Evolutionary conservation across 1,140 invertebrate species (phyloP).

Genomic region (Brachionus angularis): DNA sequence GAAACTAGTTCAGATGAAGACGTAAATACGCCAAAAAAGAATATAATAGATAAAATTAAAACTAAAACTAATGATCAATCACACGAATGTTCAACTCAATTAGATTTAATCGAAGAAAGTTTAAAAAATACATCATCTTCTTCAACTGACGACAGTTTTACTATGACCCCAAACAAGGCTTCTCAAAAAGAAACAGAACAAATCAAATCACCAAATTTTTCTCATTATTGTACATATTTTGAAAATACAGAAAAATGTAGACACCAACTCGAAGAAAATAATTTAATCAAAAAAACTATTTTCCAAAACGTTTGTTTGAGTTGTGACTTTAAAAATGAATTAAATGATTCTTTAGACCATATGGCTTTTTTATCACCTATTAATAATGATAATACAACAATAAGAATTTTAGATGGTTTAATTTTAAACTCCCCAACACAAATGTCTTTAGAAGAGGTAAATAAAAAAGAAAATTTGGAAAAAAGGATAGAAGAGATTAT

Average conservation of each 20-base stretch:
- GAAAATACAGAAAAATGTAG: neutral
- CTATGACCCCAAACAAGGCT: too few relatives aligned
- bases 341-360: slow-evolving; percentile 30
- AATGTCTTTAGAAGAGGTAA: neutral
- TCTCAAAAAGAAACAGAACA: neutral
- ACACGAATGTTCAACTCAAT: too few relatives aligned
- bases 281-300: neutral
- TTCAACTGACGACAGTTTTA: slow-evolving; percentile 15
- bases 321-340: slow-evolving; percentile 17
- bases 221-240: slow-evolving; percentile 31
- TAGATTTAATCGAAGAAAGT: neutral
- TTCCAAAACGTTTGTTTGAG: slow-evolving; percentile 16
- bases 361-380: slow-evolving; percentile 40
- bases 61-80: too few relatives aligned
- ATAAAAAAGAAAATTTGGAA: neutral
- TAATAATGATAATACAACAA: neutral
- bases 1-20: neutral
- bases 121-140: neutral
- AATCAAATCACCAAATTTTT: neutral
- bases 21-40: too few relatives aligned
- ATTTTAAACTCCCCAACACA: slow-evolving; percentile 23
- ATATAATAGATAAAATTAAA: too few relatives aligned
- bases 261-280: slow-evolving; percentile 5
- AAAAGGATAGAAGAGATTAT: slow-evolving; percentile 16
- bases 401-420: neutral